A percentile compares a stretch with the other conserved stretches of the same genome.
These are phyloP conservation scores for Andrena trimmerana DNA, from an alignment of 2,888 invertebrate species.

Conservation along the genomic window DNA sequence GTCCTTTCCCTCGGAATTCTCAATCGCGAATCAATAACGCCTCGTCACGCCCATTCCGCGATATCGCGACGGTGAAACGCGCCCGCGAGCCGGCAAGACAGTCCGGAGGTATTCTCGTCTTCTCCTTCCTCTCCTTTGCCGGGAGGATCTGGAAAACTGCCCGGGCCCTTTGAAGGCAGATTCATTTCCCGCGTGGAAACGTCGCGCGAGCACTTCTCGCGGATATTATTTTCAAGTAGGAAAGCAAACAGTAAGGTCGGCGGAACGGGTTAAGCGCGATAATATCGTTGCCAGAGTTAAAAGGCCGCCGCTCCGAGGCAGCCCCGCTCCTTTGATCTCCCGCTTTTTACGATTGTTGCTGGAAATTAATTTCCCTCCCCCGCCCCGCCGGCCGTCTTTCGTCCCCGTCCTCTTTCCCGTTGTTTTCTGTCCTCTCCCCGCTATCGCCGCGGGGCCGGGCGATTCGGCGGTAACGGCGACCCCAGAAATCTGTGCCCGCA, in stretches of 20 bases:
- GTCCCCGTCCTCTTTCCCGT: neutral
- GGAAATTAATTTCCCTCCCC: constrained; percentile 43
- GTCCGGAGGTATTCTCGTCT: too few species aligned
- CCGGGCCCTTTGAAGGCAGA: neutral
- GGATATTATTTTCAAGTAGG: constrained; percentile 29
- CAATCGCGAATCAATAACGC: constrained; percentile 45
- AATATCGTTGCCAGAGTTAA: constrained; percentile 23
- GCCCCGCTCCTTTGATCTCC: constrained; percentile 33
- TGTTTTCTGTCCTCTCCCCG: neutral
- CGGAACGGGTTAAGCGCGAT: constrained; percentile 28
- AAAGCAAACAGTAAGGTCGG: constrained; percentile 22
- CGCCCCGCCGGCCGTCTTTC: neutral
- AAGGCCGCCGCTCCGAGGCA: constrained; percentile 13
- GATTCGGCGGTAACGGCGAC: neutral
- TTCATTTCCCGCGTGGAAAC: constrained; percentile 25
- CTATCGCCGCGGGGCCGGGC: neutral
- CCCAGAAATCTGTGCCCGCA: constrained; percentile 31
- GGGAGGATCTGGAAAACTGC: neutral
- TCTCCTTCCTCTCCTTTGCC: too few species aligned
- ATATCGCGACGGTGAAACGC: neutral
- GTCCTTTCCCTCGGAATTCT: constrained; percentile 28
- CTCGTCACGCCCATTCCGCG: constrained; percentile 17
- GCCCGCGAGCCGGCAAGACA: neutral
- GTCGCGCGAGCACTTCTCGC: neutral
- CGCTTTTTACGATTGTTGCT: constrained; percentile 42